A percentile compares a stretch with the other conserved stretches of the same genome.
Evolutionary conservation across 1,140 invertebrate genomes (phyloP).

Genomic region (Drosophila tropicalis): DNA sequence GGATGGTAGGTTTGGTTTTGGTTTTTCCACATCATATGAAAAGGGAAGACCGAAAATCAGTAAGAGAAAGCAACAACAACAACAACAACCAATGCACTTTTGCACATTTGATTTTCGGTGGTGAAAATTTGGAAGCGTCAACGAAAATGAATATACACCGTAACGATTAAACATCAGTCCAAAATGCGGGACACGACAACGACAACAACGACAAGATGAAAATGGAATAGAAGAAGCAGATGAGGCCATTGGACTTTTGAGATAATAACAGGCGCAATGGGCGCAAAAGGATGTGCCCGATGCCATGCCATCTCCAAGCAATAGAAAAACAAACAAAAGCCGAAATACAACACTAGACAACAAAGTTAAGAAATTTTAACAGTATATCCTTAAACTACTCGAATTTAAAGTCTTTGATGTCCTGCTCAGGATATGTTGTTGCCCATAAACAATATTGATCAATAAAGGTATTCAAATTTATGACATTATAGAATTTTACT

Average conservation of each 20-base stretch:
- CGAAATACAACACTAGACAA: constrained; percentile 10
- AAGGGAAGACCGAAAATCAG: constrained; percentile 1
- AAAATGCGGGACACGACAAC: constrained; percentile 7
- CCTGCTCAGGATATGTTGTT: too few relatives aligned
- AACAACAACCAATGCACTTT: not conserved
- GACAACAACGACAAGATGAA: constrained; percentile 6
- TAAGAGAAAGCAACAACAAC: not conserved
- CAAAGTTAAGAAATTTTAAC: not conserved
- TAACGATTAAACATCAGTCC: constrained; percentile 13
- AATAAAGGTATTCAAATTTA: too few relatives aligned
- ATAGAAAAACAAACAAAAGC: constrained; percentile 22
- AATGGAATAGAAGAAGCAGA: too few relatives aligned
- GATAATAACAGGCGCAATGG: constrained; percentile 42
- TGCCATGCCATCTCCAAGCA: not conserved
- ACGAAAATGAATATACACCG: constrained; percentile 11
- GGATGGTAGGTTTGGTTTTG: constrained; percentile 22
- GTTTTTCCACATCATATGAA: not conserved
- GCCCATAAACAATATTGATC: too few relatives aligned
- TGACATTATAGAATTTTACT: too few relatives aligned
- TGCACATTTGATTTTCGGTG: constrained; percentile 11
- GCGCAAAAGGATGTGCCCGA: constrained; percentile 58
- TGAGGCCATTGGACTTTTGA: constrained; percentile 39
- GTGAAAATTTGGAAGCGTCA: not conserved
- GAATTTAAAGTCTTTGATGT: too few relatives aligned
- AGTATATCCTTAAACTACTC: too few relatives aligned